Evolutionary conservation across 1,140 invertebrate genomes (phyloP), one percentile per base, ranked within the genome.

Genomic region (Plodia interpunctella): DNA sequence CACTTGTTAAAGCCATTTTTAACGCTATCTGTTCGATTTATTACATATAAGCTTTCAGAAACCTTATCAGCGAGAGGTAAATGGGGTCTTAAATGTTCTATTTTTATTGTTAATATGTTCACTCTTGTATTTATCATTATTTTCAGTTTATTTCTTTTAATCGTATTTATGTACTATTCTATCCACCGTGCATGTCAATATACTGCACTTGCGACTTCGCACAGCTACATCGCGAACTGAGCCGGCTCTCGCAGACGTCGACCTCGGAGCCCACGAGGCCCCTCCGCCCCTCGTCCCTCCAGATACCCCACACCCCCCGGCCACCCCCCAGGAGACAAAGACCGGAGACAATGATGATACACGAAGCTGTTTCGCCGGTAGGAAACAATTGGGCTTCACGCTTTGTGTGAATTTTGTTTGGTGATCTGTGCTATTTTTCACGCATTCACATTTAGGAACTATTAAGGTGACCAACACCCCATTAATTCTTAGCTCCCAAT

Each of bases 161-260:
- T n/a, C n/a, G 6, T 25, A 25, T 25, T 6, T 25, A 25, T 25
- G 21, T 6, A 25, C 21, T 38, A 44, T 44, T 15, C 10, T 44
- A 15, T n/a, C n/a, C 38, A 44, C 38, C 10, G 5, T 44, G 38
- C 15, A 44, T 44, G 38, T 44, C 38, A 15, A 32, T 32, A 32
- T 32, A 32, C 15, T 19, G 11, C 52, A 51, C 30, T 44, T 49
- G 30, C 11, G 17, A 60, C 59, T 56, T 71, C 63, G 21, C 74
- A 44, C 38, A 87, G 83, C 65, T 87, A 59, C 78, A 84, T 74
- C 74, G 70, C 59, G 84, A 87, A 69, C 64, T 84, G 63, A 72
- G 80, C 73, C 74, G 66, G 44, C 75, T 75, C 59, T 76, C 65
- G 17, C 70, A 70, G 30, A 67, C 66, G 38, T 70, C 72, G 20